Evolutionary conservation across 2,797 vertebrate species (phyloP).

Genomic region (Bryconaethiops microstoma): DNA sequence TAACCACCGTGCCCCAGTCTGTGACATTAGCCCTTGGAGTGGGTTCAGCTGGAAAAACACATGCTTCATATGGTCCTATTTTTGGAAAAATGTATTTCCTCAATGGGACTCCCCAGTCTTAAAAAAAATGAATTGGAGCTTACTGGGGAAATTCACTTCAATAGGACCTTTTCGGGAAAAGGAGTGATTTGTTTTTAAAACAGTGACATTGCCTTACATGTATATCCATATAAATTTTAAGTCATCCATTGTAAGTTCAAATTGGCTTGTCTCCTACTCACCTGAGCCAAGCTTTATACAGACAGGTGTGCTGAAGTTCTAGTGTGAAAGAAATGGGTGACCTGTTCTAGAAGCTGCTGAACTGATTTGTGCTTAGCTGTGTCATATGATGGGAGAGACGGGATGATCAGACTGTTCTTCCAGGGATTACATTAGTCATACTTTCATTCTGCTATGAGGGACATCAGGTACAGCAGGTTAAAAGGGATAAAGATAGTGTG

Average conservation of each 20-base stretch:
- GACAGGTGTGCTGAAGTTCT: neutral
- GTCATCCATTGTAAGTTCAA: too few relatives aligned
- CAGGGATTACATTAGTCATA: conserved; percentile 48
- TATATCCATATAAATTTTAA: neutral
- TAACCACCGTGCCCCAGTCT: conserved; percentile 10
- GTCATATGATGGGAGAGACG: conserved; percentile 44
- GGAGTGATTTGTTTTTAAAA: neutral
- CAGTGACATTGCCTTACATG: neutral
- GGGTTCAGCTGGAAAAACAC: conserved; percentile 11
- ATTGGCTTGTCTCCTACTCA: neutral
- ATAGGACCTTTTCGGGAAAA: neutral
- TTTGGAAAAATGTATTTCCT: conserved; percentile 20
- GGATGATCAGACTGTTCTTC: conserved; percentile 47
- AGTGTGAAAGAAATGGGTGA: neutral
- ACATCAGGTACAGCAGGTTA: conserved; percentile 41
- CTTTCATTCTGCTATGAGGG: conserved; percentile 39
- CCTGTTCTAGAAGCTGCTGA: conserved; percentile 29
- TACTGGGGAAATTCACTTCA: conserved; percentile 5
- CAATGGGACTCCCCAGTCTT: conserved; percentile 4
- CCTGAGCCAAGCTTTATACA: neutral
- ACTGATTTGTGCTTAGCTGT: conserved; percentile 35
- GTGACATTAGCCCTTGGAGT: conserved; percentile 9
- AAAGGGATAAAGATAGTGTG: conserved; percentile 38
- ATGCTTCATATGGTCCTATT: neutral
- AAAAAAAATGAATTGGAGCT: neutral